Base-by-base conservation (phyloP, 2,113 vertebrate genomes). In the Corythoichthys haematopterus region DNA sequence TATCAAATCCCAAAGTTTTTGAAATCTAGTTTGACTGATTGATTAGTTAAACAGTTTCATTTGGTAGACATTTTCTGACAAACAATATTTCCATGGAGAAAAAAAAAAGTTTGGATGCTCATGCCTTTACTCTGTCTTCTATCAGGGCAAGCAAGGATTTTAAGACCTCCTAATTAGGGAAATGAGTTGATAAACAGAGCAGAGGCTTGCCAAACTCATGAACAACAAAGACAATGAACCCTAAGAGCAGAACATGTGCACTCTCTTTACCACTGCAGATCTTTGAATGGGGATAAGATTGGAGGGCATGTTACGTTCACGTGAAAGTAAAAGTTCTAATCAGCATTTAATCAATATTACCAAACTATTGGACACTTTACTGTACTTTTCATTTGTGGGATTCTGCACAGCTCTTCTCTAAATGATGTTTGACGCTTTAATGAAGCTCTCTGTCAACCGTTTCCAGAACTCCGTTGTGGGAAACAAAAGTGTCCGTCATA, bases 401-500 rank as follows among this genome's bases (percentile, higher is more conserved):
- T 50, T 28, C 52, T 55, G 20, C 52, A 28, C 6, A 28, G 20
- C 6, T 55, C 16, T 55, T 55, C n/a, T n/a, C 52, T 55, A 55
- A 55, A 28, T 55, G 20, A 28, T 35, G 53, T 56, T 56, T 56
- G 53, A 35, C 6, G 11, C 2, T 35, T 56, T 35, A 28, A 56
- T 56, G 53, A 56, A 12, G 53, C 53, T 56, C 3, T 20, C n/a
- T 20, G 16, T 15, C 51, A 15, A 52, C 51, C 10, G 33, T 28
- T 9, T 55, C 37, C 43, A 37, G 58, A 43, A 37, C 36, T 9
- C 15, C 15, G 37, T 12, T 13, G 28, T 58, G 65, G 38, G 71
- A 15, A 79, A 88, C 83, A 87, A 87, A 89, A 59, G 13, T 88
- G 81, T 76, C 58, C 70, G 66, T 84, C 60, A 57, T 65, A 52